Percentiles rank a stretch among this genome's conserved stretches.
phyloP scores from a whole-genome alignment of 2,797 vertebrate genomes.

The Tenualosa ilisha region DNA sequence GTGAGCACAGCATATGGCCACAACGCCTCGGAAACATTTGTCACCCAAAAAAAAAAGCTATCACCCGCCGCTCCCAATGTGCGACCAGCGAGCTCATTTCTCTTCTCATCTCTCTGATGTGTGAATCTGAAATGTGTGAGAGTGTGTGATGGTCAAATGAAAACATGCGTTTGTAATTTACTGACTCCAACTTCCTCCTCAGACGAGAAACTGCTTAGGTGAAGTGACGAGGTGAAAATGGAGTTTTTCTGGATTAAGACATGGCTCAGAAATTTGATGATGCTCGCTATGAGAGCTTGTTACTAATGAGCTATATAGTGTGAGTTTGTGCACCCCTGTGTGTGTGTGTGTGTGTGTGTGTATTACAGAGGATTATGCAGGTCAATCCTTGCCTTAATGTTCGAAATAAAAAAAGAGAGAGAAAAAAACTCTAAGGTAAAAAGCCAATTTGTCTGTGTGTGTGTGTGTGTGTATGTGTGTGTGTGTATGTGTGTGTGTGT shows the following conservation, averaged over 20 bases:
- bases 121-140: not conserved
- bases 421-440: too few relatives aligned
- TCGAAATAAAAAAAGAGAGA: too few relatives aligned
- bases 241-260: not conserved
- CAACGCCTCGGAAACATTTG: conserved; percentile 34
- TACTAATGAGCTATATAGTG: not conserved
- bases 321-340: not conserved
- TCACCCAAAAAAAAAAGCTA: conserved; percentile 24
- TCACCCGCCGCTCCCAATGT: not conserved
- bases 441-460: too few relatives aligned
- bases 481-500: too few relatives aligned
- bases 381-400: too few relatives aligned
- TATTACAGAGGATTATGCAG: too few relatives aligned
- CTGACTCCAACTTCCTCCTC: not conserved
- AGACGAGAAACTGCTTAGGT: not conserved
- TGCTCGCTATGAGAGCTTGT: not conserved
- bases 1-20: conserved; percentile 53
- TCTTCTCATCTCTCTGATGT: not conserved
- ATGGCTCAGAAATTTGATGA: not conserved
- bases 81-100: not conserved
- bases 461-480: too few relatives aligned
- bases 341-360: not conserved
- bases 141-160: not conserved
- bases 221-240: not conserved
- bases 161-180: not conserved